Percentiles rank a stretch among this genome's conserved stretches.
Conservation (phyloP, 2,113 vertebrate genomes). For the Rhipidura dahli region DNA sequence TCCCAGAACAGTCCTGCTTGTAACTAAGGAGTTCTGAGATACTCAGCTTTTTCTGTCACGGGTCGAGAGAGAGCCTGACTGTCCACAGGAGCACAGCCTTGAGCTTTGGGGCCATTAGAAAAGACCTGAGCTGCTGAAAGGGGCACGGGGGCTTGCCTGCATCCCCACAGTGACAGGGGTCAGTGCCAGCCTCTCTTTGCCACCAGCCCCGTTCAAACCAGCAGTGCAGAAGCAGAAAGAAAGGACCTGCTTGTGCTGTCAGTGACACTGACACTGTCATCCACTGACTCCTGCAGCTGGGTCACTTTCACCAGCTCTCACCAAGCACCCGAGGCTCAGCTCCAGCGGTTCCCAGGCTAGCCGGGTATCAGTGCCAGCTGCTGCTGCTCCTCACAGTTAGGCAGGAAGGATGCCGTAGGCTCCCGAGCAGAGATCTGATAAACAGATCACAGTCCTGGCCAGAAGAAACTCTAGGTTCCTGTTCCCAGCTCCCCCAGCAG, state of each 20-base stretch:
- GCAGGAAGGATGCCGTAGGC: not conserved
- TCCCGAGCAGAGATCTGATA: not conserved
- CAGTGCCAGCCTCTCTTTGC: not conserved
- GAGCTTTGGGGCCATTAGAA: not conserved
- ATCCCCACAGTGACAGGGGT: fast-evolving
- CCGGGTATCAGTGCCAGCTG: not conserved
- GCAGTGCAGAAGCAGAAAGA: not conserved
- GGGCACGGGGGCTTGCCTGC: not conserved
- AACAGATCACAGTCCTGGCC: not conserved
- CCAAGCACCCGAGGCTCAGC: not conserved
- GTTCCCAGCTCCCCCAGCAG: not conserved
- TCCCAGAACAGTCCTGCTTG: not conserved
- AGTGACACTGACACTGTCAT: not conserved
- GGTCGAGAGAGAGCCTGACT: not conserved
- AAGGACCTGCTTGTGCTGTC: not conserved
- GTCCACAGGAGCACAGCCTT: not conserved
- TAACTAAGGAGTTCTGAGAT: not conserved
- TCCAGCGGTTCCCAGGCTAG: not conserved
- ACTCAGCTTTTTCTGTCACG: not conserved
- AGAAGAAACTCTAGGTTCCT: not conserved
- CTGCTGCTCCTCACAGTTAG: not conserved
- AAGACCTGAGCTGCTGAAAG: not conserved
- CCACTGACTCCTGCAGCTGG: not conserved
- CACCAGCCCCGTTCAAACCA: not conserved
- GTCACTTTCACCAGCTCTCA: not conserved